Evolutionary conservation across 2,888 invertebrate genomes (phyloP), one percentile per base, ranked within the genome.

Genomic region (Caradrina kadenii): DNA sequence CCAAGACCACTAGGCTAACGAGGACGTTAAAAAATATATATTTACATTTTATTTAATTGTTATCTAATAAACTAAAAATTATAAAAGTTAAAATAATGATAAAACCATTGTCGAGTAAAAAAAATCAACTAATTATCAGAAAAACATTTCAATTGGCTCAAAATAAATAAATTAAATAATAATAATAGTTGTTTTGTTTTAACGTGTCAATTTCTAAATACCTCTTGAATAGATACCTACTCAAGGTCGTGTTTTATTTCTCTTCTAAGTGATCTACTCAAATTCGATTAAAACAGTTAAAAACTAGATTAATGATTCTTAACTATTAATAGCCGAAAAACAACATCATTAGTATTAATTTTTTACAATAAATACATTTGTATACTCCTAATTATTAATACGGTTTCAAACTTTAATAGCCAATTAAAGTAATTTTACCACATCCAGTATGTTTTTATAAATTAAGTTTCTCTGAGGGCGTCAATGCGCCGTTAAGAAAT

Each of bases 371-470:
- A 45, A 45, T 42, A 52, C 2, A 52, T 45, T 55, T 1, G 26
- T 7, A 17, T 45, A 42, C 13, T 45, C 52, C 19, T 71, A 76
- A 77, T 63, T 54, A 55, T 52, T 56, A 58, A 60, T 58, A 21
- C 31, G 53, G 39, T 63, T 45, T 48, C 31, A 54, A n/a, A 69
- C 17, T 61, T 76, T 72, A 56, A 59, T 63, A 1, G 39, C 22
- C 61, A 53, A 62, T 73, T 53, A 66, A 69, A 65, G 61, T 73
- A 52, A 66, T 72, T 77, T 69, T 69, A 45, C 17, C 13, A 68
- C 42, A 55, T 55, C 56, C 55, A 48, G 48, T 60, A 59, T 61
- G 62, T 39, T 71, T 68, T 63, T 53, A 52, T 60, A 61, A 66
- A 63, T 67, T 62, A 59, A 63, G 48, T 73, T 74, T 70, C 17